These are phyloP conservation scores for Falco concolor DNA, from an alignment of 2,797 vertebrate species.

Conservation along the genomic window DNA sequence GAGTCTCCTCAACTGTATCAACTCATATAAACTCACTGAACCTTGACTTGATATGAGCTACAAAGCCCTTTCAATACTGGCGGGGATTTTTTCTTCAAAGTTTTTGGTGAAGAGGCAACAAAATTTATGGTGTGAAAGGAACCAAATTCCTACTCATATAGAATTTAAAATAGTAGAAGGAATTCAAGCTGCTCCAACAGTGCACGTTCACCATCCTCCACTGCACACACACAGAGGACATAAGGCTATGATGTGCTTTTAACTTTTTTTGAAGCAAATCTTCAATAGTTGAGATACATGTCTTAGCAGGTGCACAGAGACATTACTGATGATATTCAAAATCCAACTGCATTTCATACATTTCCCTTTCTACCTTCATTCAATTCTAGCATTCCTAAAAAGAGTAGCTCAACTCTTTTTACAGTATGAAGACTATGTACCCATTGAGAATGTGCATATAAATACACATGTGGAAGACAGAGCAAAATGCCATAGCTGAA, in stretches of 20 bases:
- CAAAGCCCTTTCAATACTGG: neutral
- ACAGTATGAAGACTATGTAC: neutral
- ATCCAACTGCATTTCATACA: neutral
- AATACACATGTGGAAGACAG: neutral
- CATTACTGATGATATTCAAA: neutral
- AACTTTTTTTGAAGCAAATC: neutral
- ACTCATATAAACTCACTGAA: neutral
- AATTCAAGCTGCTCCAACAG: neutral
- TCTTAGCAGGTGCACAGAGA: neutral
- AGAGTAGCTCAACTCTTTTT: neutral
- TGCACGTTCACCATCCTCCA: neutral
- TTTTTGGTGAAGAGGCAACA: neutral
- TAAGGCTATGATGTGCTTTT: neutral
- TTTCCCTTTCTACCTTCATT: neutral
- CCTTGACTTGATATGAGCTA: neutral
- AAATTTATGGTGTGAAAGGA: neutral
- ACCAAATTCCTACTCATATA: neutral
- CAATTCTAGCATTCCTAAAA: neutral
- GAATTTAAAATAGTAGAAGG: neutral
- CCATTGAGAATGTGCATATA: neutral
- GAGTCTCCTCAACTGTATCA: neutral
- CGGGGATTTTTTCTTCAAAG: neutral
- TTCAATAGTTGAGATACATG: neutral
- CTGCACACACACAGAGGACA: neutral
- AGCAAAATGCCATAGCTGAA: neutral